These are phyloP conservation scores for Mola mola DNA, from an alignment of 2,113 vertebrate genomes.

Conservation along the genomic window DNA sequence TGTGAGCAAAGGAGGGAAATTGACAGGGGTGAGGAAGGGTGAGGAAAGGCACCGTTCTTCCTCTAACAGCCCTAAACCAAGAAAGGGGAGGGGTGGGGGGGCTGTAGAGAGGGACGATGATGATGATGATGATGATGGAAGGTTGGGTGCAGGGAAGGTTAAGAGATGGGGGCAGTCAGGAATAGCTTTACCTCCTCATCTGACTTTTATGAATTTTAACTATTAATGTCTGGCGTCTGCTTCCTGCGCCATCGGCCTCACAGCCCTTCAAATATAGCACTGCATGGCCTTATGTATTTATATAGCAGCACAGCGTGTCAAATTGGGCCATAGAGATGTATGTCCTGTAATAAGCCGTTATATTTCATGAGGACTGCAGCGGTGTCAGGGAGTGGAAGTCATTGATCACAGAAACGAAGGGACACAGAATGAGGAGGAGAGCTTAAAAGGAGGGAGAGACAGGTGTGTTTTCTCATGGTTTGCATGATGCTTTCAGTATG, in stretches of 20 bases:
- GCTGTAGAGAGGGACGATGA: not conserved
- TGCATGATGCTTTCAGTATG: not conserved
- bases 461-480: slow-evolving; percentile 33
- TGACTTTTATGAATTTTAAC: slow-evolving; percentile 87
- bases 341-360: slow-evolving; percentile 77
- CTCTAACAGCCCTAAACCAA: slow-evolving; percentile 69
- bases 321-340: slow-evolving; percentile 72
- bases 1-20: slow-evolving; percentile 29
- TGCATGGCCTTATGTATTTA: slow-evolving; percentile 74
- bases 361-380: slow-evolving; percentile 78
- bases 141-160: slow-evolving; percentile 46
- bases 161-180: slow-evolving; percentile 60
- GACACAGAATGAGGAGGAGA: slow-evolving; percentile 23
- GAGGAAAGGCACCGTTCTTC: slow-evolving; percentile 25
- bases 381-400: slow-evolving; percentile 69
- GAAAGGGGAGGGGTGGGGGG: slow-evolving; percentile 3
- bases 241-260: slow-evolving; percentile 60
- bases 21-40: slow-evolving; percentile 13
- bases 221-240: slow-evolving; percentile 78
- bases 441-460: slow-evolving; percentile 6
- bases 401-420: slow-evolving; percentile 64
- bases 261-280: slow-evolving; percentile 74
- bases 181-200: slow-evolving; percentile 84
- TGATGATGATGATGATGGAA: slow-evolving; percentile 26
- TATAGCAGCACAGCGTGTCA: slow-evolving; percentile 69